A percentile compares a stretch with the other conserved stretches of the same genome.
Conservation (phyloP, 2,113 vertebrate species). For the Mungos mungo region DNA sequence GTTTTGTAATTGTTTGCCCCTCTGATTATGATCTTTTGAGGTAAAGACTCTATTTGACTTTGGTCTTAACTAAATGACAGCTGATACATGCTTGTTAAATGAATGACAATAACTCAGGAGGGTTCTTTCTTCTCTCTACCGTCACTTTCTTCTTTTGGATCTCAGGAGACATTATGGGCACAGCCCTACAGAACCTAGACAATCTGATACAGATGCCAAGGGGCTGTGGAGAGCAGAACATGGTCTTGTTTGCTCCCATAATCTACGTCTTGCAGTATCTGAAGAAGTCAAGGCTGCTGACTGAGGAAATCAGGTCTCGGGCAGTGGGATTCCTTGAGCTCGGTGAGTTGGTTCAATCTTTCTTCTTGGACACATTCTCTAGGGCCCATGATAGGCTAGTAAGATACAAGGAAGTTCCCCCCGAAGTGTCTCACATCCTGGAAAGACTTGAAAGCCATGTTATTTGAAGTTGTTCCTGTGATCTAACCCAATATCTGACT, state of each 20-base stretch:
- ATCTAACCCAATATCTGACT: conserved; percentile 15
- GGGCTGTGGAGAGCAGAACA: conserved; percentile 92
- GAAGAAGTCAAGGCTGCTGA: conserved; percentile 85
- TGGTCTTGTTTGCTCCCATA: conserved; percentile 90
- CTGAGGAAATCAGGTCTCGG: conserved; percentile 79
- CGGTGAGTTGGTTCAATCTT: conserved; percentile 79
- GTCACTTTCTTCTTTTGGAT: background rate
- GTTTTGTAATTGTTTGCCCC: background rate
- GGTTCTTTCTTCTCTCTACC: background rate
- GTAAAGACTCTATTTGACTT: background rate
- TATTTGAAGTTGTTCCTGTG: background rate
- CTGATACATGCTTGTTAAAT: background rate
- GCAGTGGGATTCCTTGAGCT: conserved; percentile 84
- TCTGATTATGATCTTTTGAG: background rate
- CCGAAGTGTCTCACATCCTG: background rate
- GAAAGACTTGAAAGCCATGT: background rate
- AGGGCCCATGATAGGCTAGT: too few relatives aligned
- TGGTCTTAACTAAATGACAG: background rate
- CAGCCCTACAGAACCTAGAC: conserved; percentile 86
- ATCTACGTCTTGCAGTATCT: conserved; percentile 91
- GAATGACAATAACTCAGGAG: background rate
- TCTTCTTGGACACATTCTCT: background rate
- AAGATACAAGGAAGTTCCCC: background rate
- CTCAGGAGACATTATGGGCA: conserved; percentile 90
- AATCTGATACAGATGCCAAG: conserved; percentile 86